A percentile compares a stretch with the other conserved stretches of the same genome.
These are phyloP conservation scores for Mechanitis messenoides DNA, from an alignment of 2,888 invertebrate genomes.

Conservation along the genomic window DNA sequence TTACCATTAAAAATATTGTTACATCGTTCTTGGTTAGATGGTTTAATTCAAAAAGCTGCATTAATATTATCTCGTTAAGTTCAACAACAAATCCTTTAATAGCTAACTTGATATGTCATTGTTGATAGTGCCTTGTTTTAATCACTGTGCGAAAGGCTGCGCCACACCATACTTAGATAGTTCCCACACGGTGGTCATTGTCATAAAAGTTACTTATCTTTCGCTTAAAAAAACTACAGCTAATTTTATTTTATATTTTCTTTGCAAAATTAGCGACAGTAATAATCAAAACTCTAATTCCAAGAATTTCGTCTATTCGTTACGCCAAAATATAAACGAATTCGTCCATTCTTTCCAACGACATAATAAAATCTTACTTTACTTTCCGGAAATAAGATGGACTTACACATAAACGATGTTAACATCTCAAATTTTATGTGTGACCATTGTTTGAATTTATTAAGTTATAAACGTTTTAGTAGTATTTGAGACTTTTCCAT, in stretches of 20 bases:
- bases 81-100: background rate
- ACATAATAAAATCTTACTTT: conserved; percentile 26
- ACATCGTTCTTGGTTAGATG: background rate
- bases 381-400: conserved; percentile 24
- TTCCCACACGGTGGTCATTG: conserved; percentile 10
- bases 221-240: background rate
- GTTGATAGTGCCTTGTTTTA: background rate
- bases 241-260: too few species aligned
- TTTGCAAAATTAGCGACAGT: background rate
- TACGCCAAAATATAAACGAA: conserved; percentile 12
- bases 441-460: conserved; percentile 2
- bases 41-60: background rate
- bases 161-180: background rate
- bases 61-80: background rate
- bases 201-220: background rate
- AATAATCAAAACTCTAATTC: conserved; percentile 4
- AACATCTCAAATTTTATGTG: conserved; percentile 17
- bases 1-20: background rate
- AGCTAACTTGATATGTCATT: background rate
- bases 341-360: conserved; percentile 16
- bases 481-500: background rate
- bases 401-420: conserved; percentile 15
- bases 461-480: background rate
- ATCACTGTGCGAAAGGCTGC: background rate
- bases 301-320: conserved; percentile 5